These are phyloP conservation scores for Cylloceria caligata DNA, from an alignment of 2,888 invertebrate species.

Conservation along the genomic window DNA sequence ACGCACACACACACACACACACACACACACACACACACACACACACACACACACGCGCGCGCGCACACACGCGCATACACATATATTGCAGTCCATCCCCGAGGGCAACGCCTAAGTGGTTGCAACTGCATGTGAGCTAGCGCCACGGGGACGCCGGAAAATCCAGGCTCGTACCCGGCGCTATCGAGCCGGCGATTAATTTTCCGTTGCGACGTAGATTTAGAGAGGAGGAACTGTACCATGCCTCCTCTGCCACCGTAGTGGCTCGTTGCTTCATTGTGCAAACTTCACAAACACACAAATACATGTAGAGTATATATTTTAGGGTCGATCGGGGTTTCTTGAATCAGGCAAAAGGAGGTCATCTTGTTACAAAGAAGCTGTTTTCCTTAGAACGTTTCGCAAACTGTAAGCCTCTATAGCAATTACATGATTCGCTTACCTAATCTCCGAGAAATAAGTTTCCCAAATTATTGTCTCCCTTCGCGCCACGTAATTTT, in stretches of 20 bases:
- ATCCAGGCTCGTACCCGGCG: conserved; percentile 70
- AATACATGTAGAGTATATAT: neutral
- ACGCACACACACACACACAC: no score
- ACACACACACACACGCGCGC: no score
- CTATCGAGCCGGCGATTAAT: conserved; percentile 76
- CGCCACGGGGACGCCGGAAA: conserved; percentile 67
- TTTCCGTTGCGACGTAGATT: conserved; percentile 74
- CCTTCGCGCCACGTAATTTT: no score
- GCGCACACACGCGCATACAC: no score
- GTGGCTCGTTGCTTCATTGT: conserved; percentile 51
- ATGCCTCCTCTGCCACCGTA: conserved; percentile 33
- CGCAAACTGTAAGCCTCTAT: no score
- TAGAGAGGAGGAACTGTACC: conserved; percentile 58
- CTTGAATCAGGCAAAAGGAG: neutral
- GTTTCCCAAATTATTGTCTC: no score
- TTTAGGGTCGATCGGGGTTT: neutral
- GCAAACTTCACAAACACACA: conserved; percentile 36
- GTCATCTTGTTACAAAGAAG: neutral
- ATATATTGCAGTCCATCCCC: conserved; percentile 13
- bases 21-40: no score
- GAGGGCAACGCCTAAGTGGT: conserved; percentile 45
- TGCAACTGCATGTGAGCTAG: conserved; percentile 38
- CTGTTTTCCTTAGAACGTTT: no score
- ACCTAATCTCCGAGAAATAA: no score
- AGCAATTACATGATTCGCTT: no score